Evolutionary conservation across 2,888 invertebrate species (phyloP), one percentile per base, ranked within the genome.

Genomic region (Phasia obesa): DNA sequence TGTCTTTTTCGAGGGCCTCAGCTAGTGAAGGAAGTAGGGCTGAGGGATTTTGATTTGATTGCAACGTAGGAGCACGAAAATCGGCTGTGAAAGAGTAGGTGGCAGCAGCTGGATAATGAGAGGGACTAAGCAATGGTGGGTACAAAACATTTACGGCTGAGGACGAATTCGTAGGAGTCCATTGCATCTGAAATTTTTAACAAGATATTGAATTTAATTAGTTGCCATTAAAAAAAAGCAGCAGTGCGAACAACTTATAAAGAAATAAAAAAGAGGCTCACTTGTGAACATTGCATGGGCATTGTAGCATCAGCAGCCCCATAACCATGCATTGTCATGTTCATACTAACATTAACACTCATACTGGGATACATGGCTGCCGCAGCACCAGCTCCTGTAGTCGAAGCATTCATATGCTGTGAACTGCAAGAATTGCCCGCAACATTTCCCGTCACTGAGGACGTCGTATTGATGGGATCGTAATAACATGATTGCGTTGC

Each of bases 341-440:
- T 98, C 98, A 98, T 98, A 87, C 90, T 91, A 53, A 98, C 97
- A 89, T 98, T 98, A 85, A 98, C 98, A 88, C 97, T 97, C 98
- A 98, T 98, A 88, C 97, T 96, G 77, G 98, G 97, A 90, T 97
- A 97, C 85, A 95, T 93, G 0, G 94, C 91, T 0, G 94, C 91
- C 2, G 92, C 90, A 2, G 88, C 86, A 35, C 85, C 86, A 21
- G 86, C 79, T 44, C 82, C 70, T 27, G 53, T 73, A 11, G 74
- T 62, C 19, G 53, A 47, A 15, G 85, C 49, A 59, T 49, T 80
- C 74, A 84, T 83, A 53, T 86, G 86, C 62, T 86, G 86, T 19
- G 65, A 47, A 53, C 74, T 80, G 79, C 85, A 86, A 0, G 85
- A 35, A 60, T 64, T 79, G 13, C 79, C 77, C 17, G 71, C 17